Base-by-base conservation (phyloP, 1,140 invertebrate genomes). In the Papilio polytes region DNA sequence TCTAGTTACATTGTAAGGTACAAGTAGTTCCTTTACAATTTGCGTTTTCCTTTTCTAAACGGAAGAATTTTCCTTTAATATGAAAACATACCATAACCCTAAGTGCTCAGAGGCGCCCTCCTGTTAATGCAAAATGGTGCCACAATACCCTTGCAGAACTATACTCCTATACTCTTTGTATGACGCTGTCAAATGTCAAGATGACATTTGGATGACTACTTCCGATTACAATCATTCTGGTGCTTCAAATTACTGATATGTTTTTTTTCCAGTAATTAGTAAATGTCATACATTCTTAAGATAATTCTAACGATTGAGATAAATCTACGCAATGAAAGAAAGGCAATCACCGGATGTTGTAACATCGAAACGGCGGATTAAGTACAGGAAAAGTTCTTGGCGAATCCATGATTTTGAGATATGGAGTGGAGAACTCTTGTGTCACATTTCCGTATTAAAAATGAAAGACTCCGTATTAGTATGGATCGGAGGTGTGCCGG, bases 401-500 rank as follows among this genome's bases (percentile, higher is more conserved):
- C 85, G 66, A 41, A 48, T 86, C 44, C 84, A 89, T 36, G 84
- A 89, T 78, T 89, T 90, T 72, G 85, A 87, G 74, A 84, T 88
- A 74, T 88, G 89, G 85, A 88, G 87, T 73, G 87, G 85, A 10
- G 83, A 86, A 80, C 51, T 81, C 46, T 79, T 89, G 48, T 86
- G 85, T 44, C 81, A 86, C 74, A 87, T 81, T 77, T 82, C 80
- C 78, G 86, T 81, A 70, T 78, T 89, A 36, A 76, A 82, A 41
- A 88, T 87, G 87, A 31, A 82, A 15, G 83, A 80, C 20, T 87
- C 87, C 26, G 63, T 87, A 44, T 81, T 89, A 15, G 2, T 89
- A 53, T 89, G 88, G 88, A 74, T 88, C 70, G 90, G 89, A 48
- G 84, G 81, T 31, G 86, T 85, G 15, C 81, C 84, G 15, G 81